Percentiles rank a stretch among this genome's conserved stretches.
These are phyloP conservation scores for Electrophaes corylata DNA, from an alignment of 2,888 invertebrate genomes.

Conservation along the genomic window DNA sequence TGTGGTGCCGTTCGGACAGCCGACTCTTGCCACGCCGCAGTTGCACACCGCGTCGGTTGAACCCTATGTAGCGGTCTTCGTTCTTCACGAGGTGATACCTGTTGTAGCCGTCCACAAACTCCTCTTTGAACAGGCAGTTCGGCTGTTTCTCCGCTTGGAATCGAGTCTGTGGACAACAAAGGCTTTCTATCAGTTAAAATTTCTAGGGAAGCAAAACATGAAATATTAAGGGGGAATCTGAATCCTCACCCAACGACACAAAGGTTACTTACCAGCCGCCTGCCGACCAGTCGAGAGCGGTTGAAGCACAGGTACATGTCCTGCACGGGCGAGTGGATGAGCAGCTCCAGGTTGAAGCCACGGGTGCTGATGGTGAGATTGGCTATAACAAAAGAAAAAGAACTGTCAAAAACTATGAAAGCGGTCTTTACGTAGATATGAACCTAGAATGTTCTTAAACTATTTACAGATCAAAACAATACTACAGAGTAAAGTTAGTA, in stretches of 20 bases:
- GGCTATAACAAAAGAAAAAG: constrained; percentile 80
- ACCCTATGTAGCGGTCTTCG: constrained; percentile 85
- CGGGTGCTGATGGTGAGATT: constrained; percentile 87
- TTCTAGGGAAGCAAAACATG: not conserved
- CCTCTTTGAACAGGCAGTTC: constrained; percentile 87
- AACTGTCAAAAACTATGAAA: not conserved
- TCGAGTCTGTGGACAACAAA: constrained; percentile 69
- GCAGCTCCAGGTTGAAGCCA: constrained; percentile 84
- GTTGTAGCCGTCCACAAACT: constrained; percentile 86
- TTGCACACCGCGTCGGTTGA: constrained; percentile 85
- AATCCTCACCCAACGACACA: constrained; percentile 5
- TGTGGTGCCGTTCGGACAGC: constrained; percentile 72
- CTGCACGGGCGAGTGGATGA: constrained; percentile 88
- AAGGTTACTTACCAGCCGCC: constrained; percentile 81
- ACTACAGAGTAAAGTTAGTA: not conserved
- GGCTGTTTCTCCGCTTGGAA: constrained; percentile 84
- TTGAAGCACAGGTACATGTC: constrained; percentile 91
- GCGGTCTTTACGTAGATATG: too few species aligned
- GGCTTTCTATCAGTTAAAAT: not conserved
- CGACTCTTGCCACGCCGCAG: constrained; percentile 76
- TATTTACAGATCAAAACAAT: too few species aligned
- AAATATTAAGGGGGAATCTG: not conserved
- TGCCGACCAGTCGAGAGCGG: constrained; percentile 88
- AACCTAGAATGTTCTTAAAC: not conserved
- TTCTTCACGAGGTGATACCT: constrained; percentile 86